These are phyloP conservation scores for Trialeurodes vaporariorum DNA, from an alignment of 1,140 invertebrate species.

Conservation along the genomic window DNA sequence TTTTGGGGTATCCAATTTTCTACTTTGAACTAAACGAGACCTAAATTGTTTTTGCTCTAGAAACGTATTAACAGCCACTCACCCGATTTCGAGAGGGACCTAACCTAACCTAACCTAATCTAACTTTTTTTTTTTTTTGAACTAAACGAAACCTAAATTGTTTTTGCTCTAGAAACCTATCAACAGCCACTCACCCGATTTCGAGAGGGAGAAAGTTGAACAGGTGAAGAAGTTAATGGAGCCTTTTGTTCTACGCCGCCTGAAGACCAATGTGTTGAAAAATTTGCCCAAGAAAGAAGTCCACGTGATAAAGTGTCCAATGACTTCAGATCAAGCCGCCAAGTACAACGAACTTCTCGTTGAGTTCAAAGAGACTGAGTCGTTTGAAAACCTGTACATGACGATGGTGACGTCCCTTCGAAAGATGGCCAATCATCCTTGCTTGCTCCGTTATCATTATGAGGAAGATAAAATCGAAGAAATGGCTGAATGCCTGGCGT, in stretches of 20 bases:
- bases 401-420: slow-evolving; percentile 81
- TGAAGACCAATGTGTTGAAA: slow-evolving; percentile 75
- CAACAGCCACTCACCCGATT: slow-evolving; percentile 45
- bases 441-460: slow-evolving; percentile 68
- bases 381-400: slow-evolving; percentile 35
- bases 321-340: slow-evolving; percentile 56
- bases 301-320: slow-evolving; percentile 45
- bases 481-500: slow-evolving; percentile 62
- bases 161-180: slow-evolving; percentile 31
- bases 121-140: no score
- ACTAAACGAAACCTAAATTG: no score
- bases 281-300: slow-evolving; percentile 71
- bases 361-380: slow-evolving; percentile 47
- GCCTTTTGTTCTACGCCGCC: slow-evolving; percentile 82
- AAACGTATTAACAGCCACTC: no score
- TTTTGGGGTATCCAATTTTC: no score
- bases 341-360: slow-evolving; percentile 64
- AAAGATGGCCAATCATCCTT: slow-evolving; percentile 79
- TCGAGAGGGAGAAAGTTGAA: slow-evolving; percentile 76
- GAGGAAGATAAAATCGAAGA: slow-evolving; percentile 33
- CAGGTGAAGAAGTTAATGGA: slow-evolving; percentile 93
- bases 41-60: no score
- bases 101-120: no score
- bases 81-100: no score
- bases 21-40: no score